These are phyloP conservation scores for Epinotia nisella DNA, from an alignment of 2,888 invertebrate genomes.

Conservation along the genomic window DNA sequence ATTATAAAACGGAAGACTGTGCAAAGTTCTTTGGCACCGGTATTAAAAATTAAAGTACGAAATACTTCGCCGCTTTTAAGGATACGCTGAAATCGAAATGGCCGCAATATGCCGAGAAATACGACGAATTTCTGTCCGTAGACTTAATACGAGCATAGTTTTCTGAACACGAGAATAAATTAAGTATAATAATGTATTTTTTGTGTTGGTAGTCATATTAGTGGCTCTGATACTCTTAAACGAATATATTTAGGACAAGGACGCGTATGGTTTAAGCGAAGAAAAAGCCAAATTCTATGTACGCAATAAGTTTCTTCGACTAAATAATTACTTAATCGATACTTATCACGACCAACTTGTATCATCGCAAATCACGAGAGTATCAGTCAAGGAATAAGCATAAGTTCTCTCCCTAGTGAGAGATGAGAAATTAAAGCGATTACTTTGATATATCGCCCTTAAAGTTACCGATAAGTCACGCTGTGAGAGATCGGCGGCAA, in stretches of 20 bases:
- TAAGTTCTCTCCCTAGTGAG: conserved; percentile 73
- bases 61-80: conserved; percentile 5
- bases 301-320: background rate
- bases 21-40: conserved; percentile 25
- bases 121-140: background rate
- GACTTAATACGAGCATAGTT: conserved; percentile 10
- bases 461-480: conserved; percentile 83
- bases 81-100: conserved; percentile 14
- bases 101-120: conserved; percentile 9
- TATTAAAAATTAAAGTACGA: conserved; percentile 31
- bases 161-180: background rate
- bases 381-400: conserved; percentile 74
- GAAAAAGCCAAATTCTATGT: background rate
- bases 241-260: background rate
- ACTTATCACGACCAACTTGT: conserved; percentile 32
- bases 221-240: background rate
- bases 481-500: conserved; percentile 77
- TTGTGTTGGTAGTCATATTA: no score
- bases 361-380: conserved; percentile 63
- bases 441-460: conserved; percentile 82
- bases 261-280: no score
- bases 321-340: background rate
- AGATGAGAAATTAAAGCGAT: conserved; percentile 84
- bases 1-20: conserved; percentile 30
- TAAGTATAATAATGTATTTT: background rate